Percentiles rank a stretch among this genome's conserved stretches.
phyloP scores from a whole-genome alignment of 2,113 vertebrate genomes.

The Myotis lucifugus region DNA sequence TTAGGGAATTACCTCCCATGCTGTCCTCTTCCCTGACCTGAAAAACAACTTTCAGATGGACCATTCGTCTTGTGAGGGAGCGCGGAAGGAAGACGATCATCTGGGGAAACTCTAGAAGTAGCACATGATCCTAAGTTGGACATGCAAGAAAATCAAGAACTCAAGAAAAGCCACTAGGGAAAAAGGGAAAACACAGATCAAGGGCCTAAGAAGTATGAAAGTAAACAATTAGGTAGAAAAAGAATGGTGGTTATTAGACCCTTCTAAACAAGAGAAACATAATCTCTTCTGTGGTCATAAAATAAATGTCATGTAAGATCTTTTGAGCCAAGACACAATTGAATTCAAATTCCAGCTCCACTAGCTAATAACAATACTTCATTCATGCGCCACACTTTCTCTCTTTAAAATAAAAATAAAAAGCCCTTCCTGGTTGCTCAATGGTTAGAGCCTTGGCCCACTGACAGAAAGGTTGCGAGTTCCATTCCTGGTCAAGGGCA shows the following conservation, averaged over 20 bases:
- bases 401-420: too few species aligned
- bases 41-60: slow-evolving; percentile 18
- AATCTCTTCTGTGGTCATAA: not conserved
- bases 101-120: not conserved
- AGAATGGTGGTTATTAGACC: not conserved
- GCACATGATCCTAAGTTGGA: not conserved
- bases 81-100: not conserved
- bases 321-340: not conserved
- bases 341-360: not conserved
- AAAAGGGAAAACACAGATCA: not conserved
- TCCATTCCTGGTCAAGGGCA: too few species aligned
- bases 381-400: not conserved
- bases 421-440: too few species aligned
- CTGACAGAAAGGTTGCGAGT: too few species aligned
- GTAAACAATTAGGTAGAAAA: slow-evolving; percentile 8
- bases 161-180: slow-evolving; percentile 6
- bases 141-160: slow-evolving; percentile 25
- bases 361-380: not conserved
- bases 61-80: not conserved
- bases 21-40: not conserved
- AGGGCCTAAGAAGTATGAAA: not conserved
- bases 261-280: not conserved
- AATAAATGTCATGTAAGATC: not conserved
- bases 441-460: too few species aligned
- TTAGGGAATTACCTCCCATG: not conserved